Conservation (phyloP, 2,113 vertebrate species). For the Tragelaphus scriptus region DNA sequence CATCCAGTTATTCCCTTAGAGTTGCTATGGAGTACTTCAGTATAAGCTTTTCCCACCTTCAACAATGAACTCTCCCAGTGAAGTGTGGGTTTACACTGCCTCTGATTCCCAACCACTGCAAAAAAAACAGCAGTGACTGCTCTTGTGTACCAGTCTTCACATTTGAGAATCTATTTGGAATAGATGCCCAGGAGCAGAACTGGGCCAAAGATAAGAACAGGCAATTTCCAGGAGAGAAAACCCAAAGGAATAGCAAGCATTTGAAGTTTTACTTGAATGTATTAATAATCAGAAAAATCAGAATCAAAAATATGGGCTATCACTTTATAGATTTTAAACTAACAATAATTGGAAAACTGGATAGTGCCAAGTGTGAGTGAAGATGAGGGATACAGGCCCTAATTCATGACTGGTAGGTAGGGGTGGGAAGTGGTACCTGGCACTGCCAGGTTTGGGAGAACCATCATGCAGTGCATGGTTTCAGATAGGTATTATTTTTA, state of each 20-base stretch:
- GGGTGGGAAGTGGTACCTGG: not conserved
- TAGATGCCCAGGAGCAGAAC: not conserved
- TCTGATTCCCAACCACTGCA: not conserved
- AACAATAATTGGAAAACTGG: not conserved
- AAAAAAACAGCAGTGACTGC: not conserved
- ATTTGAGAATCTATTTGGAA: not conserved
- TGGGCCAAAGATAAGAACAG: not conserved
- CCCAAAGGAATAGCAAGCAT: not conserved
- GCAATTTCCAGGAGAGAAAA: not conserved
- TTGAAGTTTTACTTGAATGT: not conserved
- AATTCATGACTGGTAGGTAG: not conserved
- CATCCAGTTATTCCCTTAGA: not conserved
- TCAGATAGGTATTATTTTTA: not conserved
- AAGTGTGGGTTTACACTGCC: not conserved
- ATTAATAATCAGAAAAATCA: not conserved
- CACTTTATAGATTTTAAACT: not conserved
- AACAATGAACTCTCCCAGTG: not conserved
- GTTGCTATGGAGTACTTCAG: not conserved
- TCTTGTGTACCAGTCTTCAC: not conserved
- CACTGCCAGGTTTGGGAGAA: not conserved
- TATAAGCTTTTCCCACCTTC: not conserved
- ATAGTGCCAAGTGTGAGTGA: not conserved
- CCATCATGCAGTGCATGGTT: not conserved
- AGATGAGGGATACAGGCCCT: not conserved
- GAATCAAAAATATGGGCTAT: not conserved